phyloP scores from a whole-genome alignment of 2,113 vertebrate genomes.

The Alectura lathami region DNA sequence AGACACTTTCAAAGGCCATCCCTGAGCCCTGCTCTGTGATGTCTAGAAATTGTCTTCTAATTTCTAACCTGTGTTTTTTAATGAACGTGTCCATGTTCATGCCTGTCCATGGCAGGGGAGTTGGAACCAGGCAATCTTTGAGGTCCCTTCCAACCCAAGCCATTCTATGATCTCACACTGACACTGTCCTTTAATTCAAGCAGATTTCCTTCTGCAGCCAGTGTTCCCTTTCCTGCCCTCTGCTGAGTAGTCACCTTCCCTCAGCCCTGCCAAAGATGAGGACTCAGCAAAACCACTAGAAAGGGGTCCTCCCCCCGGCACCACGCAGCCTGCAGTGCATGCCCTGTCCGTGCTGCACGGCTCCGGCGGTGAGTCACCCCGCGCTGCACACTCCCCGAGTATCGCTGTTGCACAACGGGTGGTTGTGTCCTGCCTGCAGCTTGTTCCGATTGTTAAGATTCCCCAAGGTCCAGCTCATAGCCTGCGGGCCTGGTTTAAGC shows the following conservation, averaged over 20 bases:
- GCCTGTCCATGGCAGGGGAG: no score
- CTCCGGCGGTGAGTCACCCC: neutral
- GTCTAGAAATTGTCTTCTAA: neutral
- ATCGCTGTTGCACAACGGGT: neutral
- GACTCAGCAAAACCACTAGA: neutral
- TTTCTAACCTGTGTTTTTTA: neutral
- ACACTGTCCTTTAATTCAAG: neutral
- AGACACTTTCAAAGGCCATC: neutral
- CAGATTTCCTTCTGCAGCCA: neutral
- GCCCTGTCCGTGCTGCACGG: no score
- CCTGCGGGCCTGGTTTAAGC: constrained; percentile 16
- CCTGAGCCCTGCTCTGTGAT: neutral
- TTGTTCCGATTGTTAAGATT: neutral
- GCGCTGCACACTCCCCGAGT: neutral
- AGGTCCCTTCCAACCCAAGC: no score
- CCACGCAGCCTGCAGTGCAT: neutral
- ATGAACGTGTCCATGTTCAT: no score
- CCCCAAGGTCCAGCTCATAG: constrained; percentile 30
- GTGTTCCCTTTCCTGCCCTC: neutral
- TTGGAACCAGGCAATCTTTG: no score
- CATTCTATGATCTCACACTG: neutral
- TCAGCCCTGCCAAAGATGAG: neutral
- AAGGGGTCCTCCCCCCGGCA: constrained; percentile 24
- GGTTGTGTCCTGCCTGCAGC: neutral
- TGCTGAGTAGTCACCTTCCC: constrained; percentile 1